Base-by-base conservation (phyloP, 2,797 vertebrate species). In the Chiropotes sagulatus region DNA sequence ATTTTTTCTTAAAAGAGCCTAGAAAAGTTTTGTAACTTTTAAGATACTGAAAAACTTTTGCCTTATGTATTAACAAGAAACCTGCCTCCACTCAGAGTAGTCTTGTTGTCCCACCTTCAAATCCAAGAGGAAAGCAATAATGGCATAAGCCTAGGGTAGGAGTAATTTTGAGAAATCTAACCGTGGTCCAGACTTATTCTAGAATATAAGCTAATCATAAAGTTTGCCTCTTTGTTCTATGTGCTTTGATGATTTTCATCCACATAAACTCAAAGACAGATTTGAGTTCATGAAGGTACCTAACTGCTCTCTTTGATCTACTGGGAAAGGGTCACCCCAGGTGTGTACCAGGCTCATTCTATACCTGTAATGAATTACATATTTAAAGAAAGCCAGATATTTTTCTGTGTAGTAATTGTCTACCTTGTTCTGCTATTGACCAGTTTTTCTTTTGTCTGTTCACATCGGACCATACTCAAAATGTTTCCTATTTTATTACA, bases 401-500 rank as follows among this genome's bases (percentile, higher is more conserved):
- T 97, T 96, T 93, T 70, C 70, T 93, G 96, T n/a, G 52, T 58
- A 52, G 14, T 73, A 67, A 93, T 52, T 96, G 70, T 91, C 10
- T 76, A 70, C 33, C 79, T 95, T 50, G 57, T 92, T 94, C 36
- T 75, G 64, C 50, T 83, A 76, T 92, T 83, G 85, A 89, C 75
- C 13, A 79, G 15, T 85, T 86, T 96, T 94, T 76, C 93, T 93
- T 93, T 96, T 96, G 70, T 96, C 57, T 94, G 48, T 92, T 72
- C 72, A 76, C 5, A 17, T 41, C 28, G 22, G 58, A 84, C 46
- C 6, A 41, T 30, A 70, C 46, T 11, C 64, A 61, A 70, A 83
- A 67, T 70, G 73, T 19, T 92, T 96, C 89, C 33, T 70, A 22
- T 96, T 97, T 93, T 96, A 79, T 93, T 78, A 83, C 83, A 92